Percentiles rank a stretch among this genome's conserved stretches.
Evolutionary conservation across 1,140 invertebrate genomes (phyloP).

Genomic region (Bombus huntii): DNA sequence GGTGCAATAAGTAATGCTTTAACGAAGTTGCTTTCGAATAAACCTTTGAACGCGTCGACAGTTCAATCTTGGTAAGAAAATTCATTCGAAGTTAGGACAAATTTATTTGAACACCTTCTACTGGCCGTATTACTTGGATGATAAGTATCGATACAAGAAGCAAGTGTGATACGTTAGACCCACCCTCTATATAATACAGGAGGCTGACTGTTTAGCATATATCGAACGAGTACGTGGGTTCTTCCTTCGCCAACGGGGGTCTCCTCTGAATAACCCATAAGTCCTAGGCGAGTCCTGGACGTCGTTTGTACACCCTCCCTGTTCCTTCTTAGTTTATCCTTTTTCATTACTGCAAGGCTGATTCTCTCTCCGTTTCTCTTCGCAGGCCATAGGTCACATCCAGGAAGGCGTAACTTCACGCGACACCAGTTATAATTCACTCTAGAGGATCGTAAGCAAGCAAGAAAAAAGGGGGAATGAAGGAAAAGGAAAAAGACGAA

Average conservation of each 20-base stretch:
- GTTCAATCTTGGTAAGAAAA: neutral
- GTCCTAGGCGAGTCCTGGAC: slow-evolving; percentile 63
- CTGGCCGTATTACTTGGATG: neutral
- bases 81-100: neutral
- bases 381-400: slow-evolving; percentile 63
- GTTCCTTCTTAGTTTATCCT: slow-evolving; percentile 32
- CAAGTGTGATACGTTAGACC: neutral
- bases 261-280: slow-evolving; percentile 76
- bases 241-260: slow-evolving; percentile 50
- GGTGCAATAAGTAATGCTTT: neutral
- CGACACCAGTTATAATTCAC: slow-evolving; percentile 71
- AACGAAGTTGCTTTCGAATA: neutral
- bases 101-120: no score
- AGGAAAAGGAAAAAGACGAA: neutral
- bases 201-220: slow-evolving; percentile 72
- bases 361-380: slow-evolving; percentile 30
- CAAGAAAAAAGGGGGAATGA: neutral
- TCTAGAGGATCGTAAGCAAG: slow-evolving; percentile 37
- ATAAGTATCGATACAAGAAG: neutral
- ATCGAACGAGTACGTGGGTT: slow-evolving; percentile 63
- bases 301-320: slow-evolving; percentile 59
- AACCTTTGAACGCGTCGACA: neutral
- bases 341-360: slow-evolving; percentile 19
- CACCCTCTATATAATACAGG: slow-evolving; percentile 56
- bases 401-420: slow-evolving; percentile 72